Percentiles rank a stretch among this genome's conserved stretches.
Evolutionary conservation across 30 jellyfish, hydroid and myxozoan genomes (phyloP).

Genomic region (Pseudorhiza aurosa): DNA sequence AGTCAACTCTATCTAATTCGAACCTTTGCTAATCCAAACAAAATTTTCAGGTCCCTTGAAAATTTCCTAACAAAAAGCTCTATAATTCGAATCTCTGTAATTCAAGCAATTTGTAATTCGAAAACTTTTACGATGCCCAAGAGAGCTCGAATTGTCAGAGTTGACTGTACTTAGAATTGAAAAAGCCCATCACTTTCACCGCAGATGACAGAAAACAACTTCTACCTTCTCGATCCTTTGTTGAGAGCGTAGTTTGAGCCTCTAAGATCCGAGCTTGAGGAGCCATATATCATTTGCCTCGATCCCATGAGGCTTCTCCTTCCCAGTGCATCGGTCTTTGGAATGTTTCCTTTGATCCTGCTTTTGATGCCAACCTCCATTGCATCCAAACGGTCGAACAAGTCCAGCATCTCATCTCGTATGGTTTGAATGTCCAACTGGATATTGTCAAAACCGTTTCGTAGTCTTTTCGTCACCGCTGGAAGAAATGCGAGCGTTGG

Average conservation of each 20-base stretch:
- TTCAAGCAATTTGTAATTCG: too few species aligned
- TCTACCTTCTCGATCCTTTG: constrained; percentile 7
- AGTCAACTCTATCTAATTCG: too few species aligned
- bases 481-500: too few species aligned
- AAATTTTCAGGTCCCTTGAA: too few species aligned
- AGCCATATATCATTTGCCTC: constrained; percentile 26
- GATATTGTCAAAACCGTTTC: constrained; percentile 40
- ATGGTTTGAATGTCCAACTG: constrained; percentile 38
- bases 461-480: constrained; percentile 43
- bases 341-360: constrained; percentile 21
- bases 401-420: constrained; percentile 52
- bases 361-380: constrained; percentile 44
- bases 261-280: constrained; percentile 55
- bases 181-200: too few species aligned
- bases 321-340: neutral
- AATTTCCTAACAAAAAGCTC: too few species aligned
- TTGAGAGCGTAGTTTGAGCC: constrained; percentile 39
- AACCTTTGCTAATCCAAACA: too few species aligned
- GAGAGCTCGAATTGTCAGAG: too few species aligned
- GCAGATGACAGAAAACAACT: neutral
- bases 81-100: too few species aligned
- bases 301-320: constrained; percentile 60
- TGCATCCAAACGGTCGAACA: constrained; percentile 56
- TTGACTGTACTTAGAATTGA: too few species aligned
- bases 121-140: too few species aligned